These are phyloP conservation scores for Casuarius casuarius DNA, from an alignment of 2,113 vertebrate species.

Conservation along the genomic window DNA sequence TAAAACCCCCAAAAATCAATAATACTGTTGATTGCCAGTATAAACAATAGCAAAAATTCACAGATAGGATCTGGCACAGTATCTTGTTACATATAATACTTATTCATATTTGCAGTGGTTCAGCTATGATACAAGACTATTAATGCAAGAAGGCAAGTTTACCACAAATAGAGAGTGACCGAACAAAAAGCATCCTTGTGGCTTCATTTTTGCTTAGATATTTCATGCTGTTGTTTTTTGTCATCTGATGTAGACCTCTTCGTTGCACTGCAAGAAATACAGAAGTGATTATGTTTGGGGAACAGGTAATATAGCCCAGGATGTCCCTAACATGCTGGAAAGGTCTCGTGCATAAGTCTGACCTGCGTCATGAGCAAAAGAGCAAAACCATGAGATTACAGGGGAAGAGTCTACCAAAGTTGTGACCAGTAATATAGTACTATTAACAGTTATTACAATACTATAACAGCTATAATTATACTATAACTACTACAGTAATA, in stretches of 20 bases:
- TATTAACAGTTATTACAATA: background rate
- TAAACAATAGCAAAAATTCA: background rate
- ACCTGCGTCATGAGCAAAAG: background rate
- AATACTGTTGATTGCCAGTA: background rate
- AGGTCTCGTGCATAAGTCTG: background rate
- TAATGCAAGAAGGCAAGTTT: background rate
- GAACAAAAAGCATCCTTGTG: background rate
- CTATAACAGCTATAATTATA: background rate
- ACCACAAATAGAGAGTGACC: background rate
- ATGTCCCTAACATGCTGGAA: fast-evolving
- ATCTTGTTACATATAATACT: background rate
- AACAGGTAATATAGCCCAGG: fast-evolving
- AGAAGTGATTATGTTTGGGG: background rate
- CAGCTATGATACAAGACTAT: no score
- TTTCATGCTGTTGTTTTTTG: background rate
- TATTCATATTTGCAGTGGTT: no score
- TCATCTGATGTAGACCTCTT: slow-evolving; percentile 72
- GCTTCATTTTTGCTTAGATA: background rate
- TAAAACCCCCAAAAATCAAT: background rate
- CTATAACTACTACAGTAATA: background rate
- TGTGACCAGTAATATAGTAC: background rate
- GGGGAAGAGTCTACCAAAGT: background rate
- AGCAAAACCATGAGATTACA: background rate
- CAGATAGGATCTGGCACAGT: background rate
- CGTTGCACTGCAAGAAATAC: slow-evolving; percentile 72